phyloP scores from a whole-genome alignment of 2,113 vertebrate species.

The Takifugu bimaculatus region DNA sequence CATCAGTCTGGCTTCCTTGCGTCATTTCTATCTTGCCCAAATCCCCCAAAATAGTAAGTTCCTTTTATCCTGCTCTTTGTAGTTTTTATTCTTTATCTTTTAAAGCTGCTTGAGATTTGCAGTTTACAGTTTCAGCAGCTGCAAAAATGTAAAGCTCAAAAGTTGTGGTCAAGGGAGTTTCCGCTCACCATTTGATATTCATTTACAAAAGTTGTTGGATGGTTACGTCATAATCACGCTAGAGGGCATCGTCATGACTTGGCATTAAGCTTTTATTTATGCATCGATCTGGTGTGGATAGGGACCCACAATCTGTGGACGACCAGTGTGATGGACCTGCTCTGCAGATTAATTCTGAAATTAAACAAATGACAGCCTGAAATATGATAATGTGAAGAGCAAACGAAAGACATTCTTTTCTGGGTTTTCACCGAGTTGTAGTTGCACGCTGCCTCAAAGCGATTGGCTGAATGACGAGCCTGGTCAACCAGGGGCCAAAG shows the following conservation, averaged over 20 bases:
- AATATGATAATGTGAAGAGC: too few species aligned
- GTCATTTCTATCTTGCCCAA: constrained; percentile 99
- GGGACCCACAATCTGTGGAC: too few species aligned
- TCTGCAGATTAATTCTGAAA: too few species aligned
- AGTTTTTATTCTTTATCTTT: constrained; percentile 77
- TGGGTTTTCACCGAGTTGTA: too few species aligned
- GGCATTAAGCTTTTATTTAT: constrained; percentile 36
- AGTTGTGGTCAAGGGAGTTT: constrained; percentile 38
- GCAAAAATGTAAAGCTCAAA: constrained; percentile 39
- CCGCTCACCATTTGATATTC: constrained; percentile 11
- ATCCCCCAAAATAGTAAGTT: constrained; percentile 99
- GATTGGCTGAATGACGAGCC: too few species aligned
- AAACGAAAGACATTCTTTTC: too few species aligned
- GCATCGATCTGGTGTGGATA: too few species aligned
- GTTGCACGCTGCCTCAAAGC: too few species aligned
- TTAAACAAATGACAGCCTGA: too few species aligned
- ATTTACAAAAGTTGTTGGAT: constrained; percentile 19
- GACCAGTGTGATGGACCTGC: too few species aligned
- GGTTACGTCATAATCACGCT: background rate
- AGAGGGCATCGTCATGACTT: constrained; percentile 49
- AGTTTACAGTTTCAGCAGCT: constrained; percentile 29
- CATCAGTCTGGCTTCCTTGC: constrained; percentile 97
- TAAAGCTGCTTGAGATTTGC: constrained; percentile 83
- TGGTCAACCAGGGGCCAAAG: too few species aligned
- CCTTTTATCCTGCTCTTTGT: constrained; percentile 94